Evolutionary conservation across 2,888 invertebrate genomes (phyloP), one percentile per base, ranked within the genome.

Genomic region (Perithous albicinctus): DNA sequence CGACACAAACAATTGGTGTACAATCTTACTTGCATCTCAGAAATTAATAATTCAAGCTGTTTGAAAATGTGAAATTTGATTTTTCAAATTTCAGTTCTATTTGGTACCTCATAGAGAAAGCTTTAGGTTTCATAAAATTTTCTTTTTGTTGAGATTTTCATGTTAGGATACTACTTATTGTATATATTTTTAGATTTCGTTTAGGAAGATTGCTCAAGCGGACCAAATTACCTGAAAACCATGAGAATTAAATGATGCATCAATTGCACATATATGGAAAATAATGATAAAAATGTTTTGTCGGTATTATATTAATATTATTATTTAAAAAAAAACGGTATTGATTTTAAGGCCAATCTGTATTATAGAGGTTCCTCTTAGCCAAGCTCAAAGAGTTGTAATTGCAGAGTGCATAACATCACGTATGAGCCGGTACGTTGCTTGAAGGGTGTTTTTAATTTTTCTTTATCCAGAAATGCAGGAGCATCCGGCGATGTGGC

Each of bases 351-450:
- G 15, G 43, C 0, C 10, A 59, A 56, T 56, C 43, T 18, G 32
- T 10, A 56, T 59, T 10, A n/a, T 56, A 20, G 2, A 72, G 51
- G 63, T 63, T 67, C 32, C 32, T 48, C n/a, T 66, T 4, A 26
- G 12, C 26, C 26, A 54, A 12, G 59, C 41, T 38, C 43, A 73
- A 67, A 74, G 73, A 67, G 35, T 69, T 73, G 15, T 77, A 73
- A 77, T 77, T 69, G 73, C 66, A 76, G 59, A 76, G 70, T 51
- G 72, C 29, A 67, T 61, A 51, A 51, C 46, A 15, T 29, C 59
- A 61, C 61, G 80, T 72, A 64, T 23, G 8, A 10, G 66, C n/a
- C 1, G 56, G 67, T 78, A 54, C 48, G 23, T 29, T n/a, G 48
- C 41, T 43, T 18, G 41, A 18, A 70, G 38, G 43, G 29, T 67